Base-by-base conservation (phyloP, 23 tunicate species). In the Styela clava region DNA sequence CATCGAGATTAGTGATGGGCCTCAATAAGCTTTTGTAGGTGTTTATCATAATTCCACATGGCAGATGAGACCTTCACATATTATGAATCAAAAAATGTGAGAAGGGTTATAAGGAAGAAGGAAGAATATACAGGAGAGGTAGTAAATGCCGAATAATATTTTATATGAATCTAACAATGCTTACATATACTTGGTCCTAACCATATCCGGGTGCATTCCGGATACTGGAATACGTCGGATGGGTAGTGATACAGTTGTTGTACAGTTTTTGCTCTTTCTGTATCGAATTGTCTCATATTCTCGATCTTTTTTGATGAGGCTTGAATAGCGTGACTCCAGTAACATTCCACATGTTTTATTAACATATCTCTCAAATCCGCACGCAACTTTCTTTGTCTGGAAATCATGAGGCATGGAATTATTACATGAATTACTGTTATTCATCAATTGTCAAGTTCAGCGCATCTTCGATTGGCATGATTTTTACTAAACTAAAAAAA, bases 331-430 rank as follows among this genome's bases (percentile, higher is more conserved):
- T 3, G 77, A 71, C 77, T 44, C 56, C 56, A 71, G 12, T 26
- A 35, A 71, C 77, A 71, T 71, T 30, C 77, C 77, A 71, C 77
- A 71, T 28, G 77, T 71, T 71, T 27, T 30, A 20, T 71, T 18
- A 35, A 71, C 34, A 32, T 26, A 71, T 26, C 29, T 27, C 34
- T 71, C 77, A 16, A 71, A 71, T 2, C 77, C 77, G 34, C 77
- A 71, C 2, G 35, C 34, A 31, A 71, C 77, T 71, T 71, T 71
- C 77, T 71, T 71, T 71, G 77, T 32, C 77, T 71, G 77, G 9
- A 65, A 44, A 44, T n/a, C n/a, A n/a, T n/a, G n/a, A n/a, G n/a
- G n/a, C n/a, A n/a, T n/a, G n/a, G 64, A 61, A 21, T 61, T 0
- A 23, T 61, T 61, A 21, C 0, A 61, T 61, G 22, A 22, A 21